phyloP scores from a whole-genome alignment of 2,113 vertebrate genomes.

The Okapia johnstoni region DNA sequence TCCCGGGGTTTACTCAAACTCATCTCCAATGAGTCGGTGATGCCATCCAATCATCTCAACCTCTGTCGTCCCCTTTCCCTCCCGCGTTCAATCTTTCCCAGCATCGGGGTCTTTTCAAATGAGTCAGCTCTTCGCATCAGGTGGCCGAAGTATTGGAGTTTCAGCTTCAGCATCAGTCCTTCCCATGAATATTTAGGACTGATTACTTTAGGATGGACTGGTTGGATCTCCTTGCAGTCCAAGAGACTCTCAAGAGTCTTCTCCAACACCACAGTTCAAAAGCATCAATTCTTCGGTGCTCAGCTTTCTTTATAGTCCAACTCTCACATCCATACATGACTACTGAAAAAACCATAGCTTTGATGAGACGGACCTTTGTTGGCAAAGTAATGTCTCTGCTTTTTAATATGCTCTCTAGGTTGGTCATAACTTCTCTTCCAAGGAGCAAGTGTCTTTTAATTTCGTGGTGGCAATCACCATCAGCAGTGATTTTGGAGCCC shows the following conservation, averaged over 20 bases:
- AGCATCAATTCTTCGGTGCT: not conserved
- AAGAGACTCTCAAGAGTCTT: not conserved
- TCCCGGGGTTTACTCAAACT: not conserved
- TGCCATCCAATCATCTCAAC: not conserved
- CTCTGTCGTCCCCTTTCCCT: not conserved
- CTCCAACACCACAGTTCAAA: not conserved
- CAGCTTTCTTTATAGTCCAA: not conserved
- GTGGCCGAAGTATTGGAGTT: not conserved
- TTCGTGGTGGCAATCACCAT: not conserved
- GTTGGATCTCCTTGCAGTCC: not conserved
- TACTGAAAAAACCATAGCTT: not conserved
- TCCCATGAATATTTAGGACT: not conserved
- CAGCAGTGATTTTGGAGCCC: not conserved
- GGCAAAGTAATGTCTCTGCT: not conserved
- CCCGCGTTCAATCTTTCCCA: not conserved
- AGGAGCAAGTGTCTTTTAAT: not conserved
- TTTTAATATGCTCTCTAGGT: not conserved
- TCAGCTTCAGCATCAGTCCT: not conserved
- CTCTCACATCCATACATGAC: not conserved
- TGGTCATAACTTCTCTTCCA: not conserved
- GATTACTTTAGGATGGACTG: not conserved
- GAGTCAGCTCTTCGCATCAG: not conserved
- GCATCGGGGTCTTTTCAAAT: not conserved
- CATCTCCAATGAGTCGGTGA: not conserved
- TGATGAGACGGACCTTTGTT: not conserved